Percentiles rank a stretch among this genome's conserved stretches.
phyloP scores from a whole-genome alignment of 2,888 invertebrate species.

The Acleris literana region DNA sequence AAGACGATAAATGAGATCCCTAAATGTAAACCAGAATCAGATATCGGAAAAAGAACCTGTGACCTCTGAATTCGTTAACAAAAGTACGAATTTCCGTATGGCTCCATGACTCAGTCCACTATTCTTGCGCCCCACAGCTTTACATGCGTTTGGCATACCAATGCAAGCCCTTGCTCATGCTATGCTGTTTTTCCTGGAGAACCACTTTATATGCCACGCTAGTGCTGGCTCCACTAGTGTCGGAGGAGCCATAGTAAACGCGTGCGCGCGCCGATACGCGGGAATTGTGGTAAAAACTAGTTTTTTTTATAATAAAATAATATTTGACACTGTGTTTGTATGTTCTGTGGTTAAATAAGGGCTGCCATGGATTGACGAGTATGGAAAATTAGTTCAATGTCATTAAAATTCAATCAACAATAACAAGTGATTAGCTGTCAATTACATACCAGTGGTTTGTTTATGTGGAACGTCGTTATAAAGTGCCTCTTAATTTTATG shows the following conservation, averaged over 20 bases:
- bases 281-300: conserved; percentile 30
- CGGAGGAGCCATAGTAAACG: conserved; percentile 61
- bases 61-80: too few relatives aligned
- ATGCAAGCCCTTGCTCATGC: conserved; percentile 50
- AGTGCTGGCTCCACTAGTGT: conserved; percentile 63
- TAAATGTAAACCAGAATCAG: too few relatives aligned
- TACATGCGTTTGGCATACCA: conserved; percentile 25
- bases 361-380: too few relatives aligned
- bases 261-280: conserved; percentile 48
- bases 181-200: conserved; percentile 61
- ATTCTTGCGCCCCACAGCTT: conserved; percentile 35
- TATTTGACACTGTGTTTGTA: neutral
- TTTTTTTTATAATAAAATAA: conserved; percentile 4
- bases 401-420: too few relatives aligned
- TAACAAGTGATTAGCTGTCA: too few relatives aligned
- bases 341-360: neutral
- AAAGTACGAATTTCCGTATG: too few relatives aligned
- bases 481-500: too few relatives aligned
- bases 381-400: too few relatives aligned
- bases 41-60: too few relatives aligned
- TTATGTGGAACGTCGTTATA: too few relatives aligned
- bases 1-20: too few relatives aligned
- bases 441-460: too few relatives aligned
- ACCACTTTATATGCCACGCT: conserved; percentile 43
- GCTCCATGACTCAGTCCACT: conserved; percentile 14